These are phyloP conservation scores for Drosophila arizonae DNA, from an alignment of 1,140 invertebrate species.

Conservation along the genomic window DNA sequence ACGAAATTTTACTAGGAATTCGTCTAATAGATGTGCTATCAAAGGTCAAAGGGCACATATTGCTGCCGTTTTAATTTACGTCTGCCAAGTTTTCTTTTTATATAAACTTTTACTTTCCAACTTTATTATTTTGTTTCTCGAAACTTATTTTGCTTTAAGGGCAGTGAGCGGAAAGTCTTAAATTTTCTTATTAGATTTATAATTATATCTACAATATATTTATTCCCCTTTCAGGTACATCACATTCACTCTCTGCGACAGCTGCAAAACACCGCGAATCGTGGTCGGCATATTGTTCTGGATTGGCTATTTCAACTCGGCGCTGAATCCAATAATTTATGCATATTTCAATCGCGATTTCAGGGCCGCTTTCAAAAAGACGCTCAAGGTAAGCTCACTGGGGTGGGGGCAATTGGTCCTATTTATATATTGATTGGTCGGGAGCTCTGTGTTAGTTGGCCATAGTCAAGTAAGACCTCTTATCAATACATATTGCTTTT, in stretches of 20 bases:
- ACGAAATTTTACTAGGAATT: no score
- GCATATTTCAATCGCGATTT: conserved; percentile 99
- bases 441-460: conserved; percentile 58
- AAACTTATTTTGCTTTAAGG: no score
- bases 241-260: conserved; percentile 91
- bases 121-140: no score
- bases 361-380: conserved; percentile 95
- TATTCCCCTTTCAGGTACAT: conserved; percentile 87
- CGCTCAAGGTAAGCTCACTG: conserved; percentile 88
- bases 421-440: conserved; percentile 78
- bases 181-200: not conserved
- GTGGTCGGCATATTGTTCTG: conserved; percentile 95
- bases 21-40: no score
- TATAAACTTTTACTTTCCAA: no score
- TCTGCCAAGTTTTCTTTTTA: no score
- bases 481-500: conserved; percentile 70
- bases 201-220: not conserved
- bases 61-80: no score
- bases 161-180: no score
- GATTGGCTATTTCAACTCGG: conserved; percentile 98
- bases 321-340: conserved; percentile 98
- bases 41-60: no score
- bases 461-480: conserved; percentile 35
- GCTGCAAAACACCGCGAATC: conserved; percentile 83
- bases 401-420: conserved; percentile 70